phyloP scores from a whole-genome alignment of 2,888 invertebrate species.

The Eumacrocentrus americanus region DNA sequence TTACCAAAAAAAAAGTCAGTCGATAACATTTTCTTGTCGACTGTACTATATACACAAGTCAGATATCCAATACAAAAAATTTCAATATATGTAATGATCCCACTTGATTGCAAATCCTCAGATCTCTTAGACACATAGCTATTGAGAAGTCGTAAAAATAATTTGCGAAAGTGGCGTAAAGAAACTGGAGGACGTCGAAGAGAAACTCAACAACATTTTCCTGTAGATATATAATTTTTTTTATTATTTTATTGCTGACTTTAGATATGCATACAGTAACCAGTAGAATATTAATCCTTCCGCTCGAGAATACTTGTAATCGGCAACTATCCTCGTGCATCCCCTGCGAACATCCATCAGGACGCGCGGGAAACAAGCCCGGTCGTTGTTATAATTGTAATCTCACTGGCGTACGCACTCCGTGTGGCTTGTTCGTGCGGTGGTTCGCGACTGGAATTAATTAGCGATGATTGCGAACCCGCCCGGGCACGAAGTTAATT shows the following conservation, averaged over 20 bases:
- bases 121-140: not conserved
- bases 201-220: not conserved
- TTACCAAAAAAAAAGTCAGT: conserved; percentile 13
- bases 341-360: not conserved
- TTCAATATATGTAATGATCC: too few relatives aligned
- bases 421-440: conserved; percentile 32
- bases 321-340: not conserved
- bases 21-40: too few relatives aligned
- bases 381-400: conserved; percentile 34
- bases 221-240: too few relatives aligned
- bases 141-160: not conserved
- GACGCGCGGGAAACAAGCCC: conserved; percentile 11
- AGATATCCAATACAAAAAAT: too few relatives aligned
- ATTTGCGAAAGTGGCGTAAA: not conserved
- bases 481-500: conserved; percentile 28
- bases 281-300: too few relatives aligned
- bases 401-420: conserved; percentile 32
- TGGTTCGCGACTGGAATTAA: conserved; percentile 40
- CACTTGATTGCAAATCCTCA: too few relatives aligned
- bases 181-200: not conserved
- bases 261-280: too few relatives aligned
- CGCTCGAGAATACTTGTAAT: not conserved
- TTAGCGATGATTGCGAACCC: conserved; percentile 41
- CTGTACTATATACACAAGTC: too few relatives aligned
- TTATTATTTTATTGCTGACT: too few relatives aligned